Conservation (phyloP, 2,113 vertebrate genomes). For the Alces alces region DNA sequence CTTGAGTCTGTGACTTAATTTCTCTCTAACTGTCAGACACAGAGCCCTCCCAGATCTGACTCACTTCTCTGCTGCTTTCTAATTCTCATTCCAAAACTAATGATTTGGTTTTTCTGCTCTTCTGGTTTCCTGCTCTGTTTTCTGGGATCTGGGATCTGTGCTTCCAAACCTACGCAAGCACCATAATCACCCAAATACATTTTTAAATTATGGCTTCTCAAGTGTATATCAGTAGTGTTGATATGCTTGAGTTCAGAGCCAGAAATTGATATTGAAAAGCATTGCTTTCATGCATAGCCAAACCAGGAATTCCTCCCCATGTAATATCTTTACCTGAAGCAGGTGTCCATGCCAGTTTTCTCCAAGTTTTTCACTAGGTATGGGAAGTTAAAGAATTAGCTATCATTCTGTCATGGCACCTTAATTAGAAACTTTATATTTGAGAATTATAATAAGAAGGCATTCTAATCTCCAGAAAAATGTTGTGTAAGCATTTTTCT, state of each 20-base stretch:
- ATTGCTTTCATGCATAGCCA: not conserved
- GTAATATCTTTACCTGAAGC: not conserved
- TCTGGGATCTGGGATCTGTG: not conserved
- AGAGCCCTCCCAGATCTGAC: not conserved
- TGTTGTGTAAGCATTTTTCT: not conserved
- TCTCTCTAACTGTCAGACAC: not conserved
- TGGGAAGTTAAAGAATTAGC: not conserved
- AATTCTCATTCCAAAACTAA: not conserved
- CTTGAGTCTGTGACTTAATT: not conserved
- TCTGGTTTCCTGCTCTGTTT: not conserved
- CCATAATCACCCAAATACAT: not conserved
- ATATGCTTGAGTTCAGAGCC: not conserved
- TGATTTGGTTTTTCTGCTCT: not conserved
- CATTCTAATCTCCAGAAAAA: not conserved
- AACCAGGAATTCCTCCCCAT: not conserved
- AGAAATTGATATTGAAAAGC: not conserved
- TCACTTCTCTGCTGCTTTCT: not conserved
- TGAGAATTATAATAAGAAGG: not conserved
- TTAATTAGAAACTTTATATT: not conserved
- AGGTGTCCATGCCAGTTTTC: not conserved
- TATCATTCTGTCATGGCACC: not conserved
- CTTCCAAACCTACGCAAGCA: not conserved
- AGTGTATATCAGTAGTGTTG: not conserved
- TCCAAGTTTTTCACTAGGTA: not conserved
- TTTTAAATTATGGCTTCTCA: not conserved